Evolutionary conservation across 2,888 invertebrate genomes (phyloP), one percentile per base, ranked within the genome.

Genomic region (Agrotis clavis): DNA sequence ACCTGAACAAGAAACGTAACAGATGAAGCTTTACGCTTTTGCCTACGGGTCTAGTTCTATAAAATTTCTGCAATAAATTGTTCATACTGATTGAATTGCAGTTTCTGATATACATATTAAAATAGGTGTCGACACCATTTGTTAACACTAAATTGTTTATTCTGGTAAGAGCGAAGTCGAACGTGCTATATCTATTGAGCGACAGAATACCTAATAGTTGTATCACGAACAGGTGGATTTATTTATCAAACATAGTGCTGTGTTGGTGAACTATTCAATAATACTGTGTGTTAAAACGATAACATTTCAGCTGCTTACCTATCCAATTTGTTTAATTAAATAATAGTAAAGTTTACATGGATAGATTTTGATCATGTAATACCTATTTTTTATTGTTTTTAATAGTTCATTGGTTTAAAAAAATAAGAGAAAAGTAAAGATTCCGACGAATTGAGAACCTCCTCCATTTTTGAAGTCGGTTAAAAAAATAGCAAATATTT

Each of bases 111-210:
- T n/a, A 6, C 9, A 41, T 5, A 2, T 3, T 14, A 21, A 62
- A 53, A 35, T 7, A 19, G 2, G 5, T 21, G 4, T 71, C 13
- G 16, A 61, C 16, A 71, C 13, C 21, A 41, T 41, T 41, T 41
- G 2, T 6, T n/a, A 54, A 54, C 21, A 47, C 13, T n/a, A 35
- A n/a, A 18, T 25, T 45, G 62, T 48, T 35, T 61, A 35, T 48
- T 62, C 47, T 19, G 19, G 3, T 30, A 19, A 19, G 47, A 19
- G 19, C 45, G 14, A 45, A 70, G 41, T 16, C n/a, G 69, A 57
- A 69, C 21, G 69, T 70, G 56, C 21, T 35, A 16, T 53, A 72
- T 47, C 51, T 53, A 19, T 61, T 14, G 13, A n/a, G n/a, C 13
- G 47, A n/a, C n/a, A 72, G 35, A 53, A 16, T 25, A n/a, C 25